Conservation (phyloP, 2,888 invertebrate species). For the Spatulosminthurus flaviceps region DNA sequence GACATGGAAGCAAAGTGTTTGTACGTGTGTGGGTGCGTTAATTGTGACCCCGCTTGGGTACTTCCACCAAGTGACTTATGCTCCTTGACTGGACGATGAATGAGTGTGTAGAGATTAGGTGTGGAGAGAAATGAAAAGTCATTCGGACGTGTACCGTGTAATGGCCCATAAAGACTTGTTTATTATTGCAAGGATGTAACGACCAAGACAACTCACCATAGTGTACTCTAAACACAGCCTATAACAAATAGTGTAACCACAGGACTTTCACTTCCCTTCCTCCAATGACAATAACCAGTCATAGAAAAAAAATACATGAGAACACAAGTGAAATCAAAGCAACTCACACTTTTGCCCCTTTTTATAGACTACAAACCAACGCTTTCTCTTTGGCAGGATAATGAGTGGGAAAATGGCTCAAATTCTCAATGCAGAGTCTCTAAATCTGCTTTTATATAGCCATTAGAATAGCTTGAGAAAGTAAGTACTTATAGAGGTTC, state of each 20-base stretch:
- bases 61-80: too few species aligned
- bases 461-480: too few species aligned
- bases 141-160: constrained; percentile 37
- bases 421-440: too few species aligned
- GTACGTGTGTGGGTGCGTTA: constrained; percentile 26
- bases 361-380: too few species aligned
- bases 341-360: too few species aligned
- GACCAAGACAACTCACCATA: background rate
- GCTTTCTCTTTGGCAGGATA: too few species aligned
- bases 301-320: too few species aligned
- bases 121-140: constrained; percentile 46
- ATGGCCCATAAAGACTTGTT: constrained; percentile 54
- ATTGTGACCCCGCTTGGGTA: background rate
- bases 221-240: background rate
- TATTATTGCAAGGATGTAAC: constrained; percentile 48
- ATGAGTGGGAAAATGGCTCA: too few species aligned
- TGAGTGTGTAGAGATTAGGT: constrained; percentile 32
- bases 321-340: too few species aligned
- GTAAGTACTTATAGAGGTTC: too few species aligned
- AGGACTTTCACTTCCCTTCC: background rate
- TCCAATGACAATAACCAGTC: too few species aligned
- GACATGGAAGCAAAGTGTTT: background rate
- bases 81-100: constrained; percentile 39
- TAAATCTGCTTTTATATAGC: too few species aligned
- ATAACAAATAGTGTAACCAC: background rate